Evolutionary conservation across 2,888 invertebrate genomes (phyloP), one percentile per base, ranked within the genome.

Genomic region (Malthinus flaveolus): DNA sequence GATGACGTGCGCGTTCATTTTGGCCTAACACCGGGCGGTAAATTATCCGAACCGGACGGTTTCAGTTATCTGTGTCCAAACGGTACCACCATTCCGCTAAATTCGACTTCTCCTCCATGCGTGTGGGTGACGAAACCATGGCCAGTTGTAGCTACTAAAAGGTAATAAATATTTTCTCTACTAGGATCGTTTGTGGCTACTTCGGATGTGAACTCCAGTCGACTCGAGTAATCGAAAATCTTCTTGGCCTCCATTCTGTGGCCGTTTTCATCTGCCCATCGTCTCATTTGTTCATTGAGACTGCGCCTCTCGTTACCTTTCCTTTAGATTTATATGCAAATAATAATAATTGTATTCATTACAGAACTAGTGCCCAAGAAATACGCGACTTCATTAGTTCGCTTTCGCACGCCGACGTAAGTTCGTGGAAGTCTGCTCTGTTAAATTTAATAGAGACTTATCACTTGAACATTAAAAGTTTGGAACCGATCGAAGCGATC

Each of bases 101-200:
- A 73, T 6, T 79, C 82, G 56, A 79, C 80, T 4, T 72, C 81
- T 0, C 79, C 81, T 9, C 90, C 90, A 0, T 93, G 93, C 70
- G 79, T 87, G 7, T 93, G 93, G 93, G 84, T 91, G 9, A 81
- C 87, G 1, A 85, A 88, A 66, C 93, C 93, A 0, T 91, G 91
- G 88, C 85, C 89, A 0, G 88, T 89, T 0, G 79, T 92, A 37
- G 87, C 88, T 0, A 84, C 89, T 7, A 85, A 84, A 73, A 81
- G 82, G 88, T 87, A 75, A 67, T 7, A 32, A 45, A n/a, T 7
- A n/a, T n/a, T n/a, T n/a, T n/a, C n/a, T n/a, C n/a, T n/a, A n/a
- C n/a, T n/a, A n/a, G n/a, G n/a, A n/a, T n/a, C n/a, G n/a, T n/a
- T n/a, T n/a, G n/a, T n/a, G n/a, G n/a, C n/a, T n/a, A n/a, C n/a